phyloP scores from a whole-genome alignment of 2,113 vertebrate species.

The Corapipo altera region DNA sequence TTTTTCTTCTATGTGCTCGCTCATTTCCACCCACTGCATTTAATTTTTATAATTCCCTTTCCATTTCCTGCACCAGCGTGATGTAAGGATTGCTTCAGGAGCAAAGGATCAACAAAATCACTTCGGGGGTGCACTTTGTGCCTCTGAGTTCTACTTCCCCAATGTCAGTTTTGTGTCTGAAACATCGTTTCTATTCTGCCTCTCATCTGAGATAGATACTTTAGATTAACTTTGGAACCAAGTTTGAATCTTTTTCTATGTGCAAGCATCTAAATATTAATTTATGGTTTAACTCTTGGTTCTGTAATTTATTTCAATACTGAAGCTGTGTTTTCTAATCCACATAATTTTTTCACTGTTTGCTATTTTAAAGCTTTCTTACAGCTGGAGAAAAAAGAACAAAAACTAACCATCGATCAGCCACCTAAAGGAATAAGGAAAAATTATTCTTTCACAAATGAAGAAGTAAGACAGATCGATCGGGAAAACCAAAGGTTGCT shows the following conservation, averaged over 20 bases:
- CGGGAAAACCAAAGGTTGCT: constrained; percentile 91
- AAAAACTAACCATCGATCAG: constrained; percentile 65
- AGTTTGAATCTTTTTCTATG: background rate
- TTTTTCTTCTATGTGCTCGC: background rate
- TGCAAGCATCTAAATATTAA: background rate
- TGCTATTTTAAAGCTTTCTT: constrained; percentile 78
- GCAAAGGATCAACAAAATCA: background rate
- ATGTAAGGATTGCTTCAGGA: background rate
- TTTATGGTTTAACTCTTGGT: background rate
- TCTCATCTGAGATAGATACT: background rate
- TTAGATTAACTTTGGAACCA: background rate
- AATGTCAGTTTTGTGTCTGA: background rate
- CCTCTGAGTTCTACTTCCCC: background rate
- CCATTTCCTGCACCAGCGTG: background rate
- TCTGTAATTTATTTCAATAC: background rate
- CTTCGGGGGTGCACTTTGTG: background rate
- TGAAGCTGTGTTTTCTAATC: background rate
- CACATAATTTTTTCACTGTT: background rate
- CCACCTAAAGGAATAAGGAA: constrained; percentile 73
- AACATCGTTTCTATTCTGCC: background rate
- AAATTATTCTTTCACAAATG: constrained; percentile 89
- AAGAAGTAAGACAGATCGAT: constrained; percentile 88
- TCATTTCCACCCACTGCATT: background rate
- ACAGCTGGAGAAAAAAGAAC: constrained; percentile 76
- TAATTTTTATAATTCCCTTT: background rate